Conservation (phyloP, 2,797 vertebrate species). For the Gymnothorax javanicus region DNA sequence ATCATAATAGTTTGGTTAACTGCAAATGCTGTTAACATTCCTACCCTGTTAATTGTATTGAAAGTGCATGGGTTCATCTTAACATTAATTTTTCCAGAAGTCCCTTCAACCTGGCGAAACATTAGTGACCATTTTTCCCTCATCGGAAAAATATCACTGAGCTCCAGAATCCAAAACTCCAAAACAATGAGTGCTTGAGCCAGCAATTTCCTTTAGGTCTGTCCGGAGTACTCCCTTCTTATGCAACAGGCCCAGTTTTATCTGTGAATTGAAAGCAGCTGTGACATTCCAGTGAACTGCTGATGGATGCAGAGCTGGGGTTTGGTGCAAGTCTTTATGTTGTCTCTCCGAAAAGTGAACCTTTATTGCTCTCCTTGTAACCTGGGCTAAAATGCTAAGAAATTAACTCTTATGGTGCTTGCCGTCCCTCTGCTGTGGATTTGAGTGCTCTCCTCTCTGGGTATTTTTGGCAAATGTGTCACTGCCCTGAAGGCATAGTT, state of each 20-base stretch:
- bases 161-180: background rate
- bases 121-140: background rate
- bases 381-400: background rate
- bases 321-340: background rate
- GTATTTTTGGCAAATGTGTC: background rate
- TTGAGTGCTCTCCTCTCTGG: background rate
- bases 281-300: background rate
- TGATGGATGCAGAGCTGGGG: background rate
- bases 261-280: background rate
- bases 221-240: constrained; percentile 18
- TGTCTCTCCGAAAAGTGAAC: background rate
- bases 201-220: background rate
- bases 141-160: background rate
- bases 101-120: background rate
- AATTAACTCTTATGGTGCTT: background rate
- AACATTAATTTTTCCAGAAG: background rate
- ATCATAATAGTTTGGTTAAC: too few species aligned
- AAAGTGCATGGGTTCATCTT: background rate
- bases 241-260: background rate
- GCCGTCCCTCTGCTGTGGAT: background rate
- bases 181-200: background rate
- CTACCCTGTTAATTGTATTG: background rate
- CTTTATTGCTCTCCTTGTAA: background rate
- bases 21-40: background rate
- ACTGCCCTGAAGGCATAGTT: background rate